Conservation (phyloP, 2,797 vertebrate species). For the Thamnophis elegans region DNA sequence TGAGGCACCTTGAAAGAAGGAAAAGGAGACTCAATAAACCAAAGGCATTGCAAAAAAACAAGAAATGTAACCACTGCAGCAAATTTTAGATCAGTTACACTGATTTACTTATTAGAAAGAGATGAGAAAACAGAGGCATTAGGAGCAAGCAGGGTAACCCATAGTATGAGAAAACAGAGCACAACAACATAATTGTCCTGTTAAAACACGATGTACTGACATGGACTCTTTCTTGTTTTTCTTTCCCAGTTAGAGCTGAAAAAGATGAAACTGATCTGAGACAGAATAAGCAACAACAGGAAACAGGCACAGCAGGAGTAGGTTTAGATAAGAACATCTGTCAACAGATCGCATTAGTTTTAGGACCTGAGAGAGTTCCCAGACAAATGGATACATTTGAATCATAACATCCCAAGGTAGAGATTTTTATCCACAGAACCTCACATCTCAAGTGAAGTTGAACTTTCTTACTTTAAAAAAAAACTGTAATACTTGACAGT, state of each 20-base stretch:
- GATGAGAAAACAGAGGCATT: neutral
- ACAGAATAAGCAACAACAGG: neutral
- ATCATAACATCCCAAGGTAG: neutral
- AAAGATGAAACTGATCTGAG: neutral
- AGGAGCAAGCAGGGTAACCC: neutral
- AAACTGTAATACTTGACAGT: neutral
- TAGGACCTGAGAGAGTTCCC: neutral
- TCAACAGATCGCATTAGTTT: neutral
- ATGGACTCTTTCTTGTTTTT: neutral
- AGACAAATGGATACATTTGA: neutral
- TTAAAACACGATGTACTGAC: neutral
- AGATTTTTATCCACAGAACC: neutral
- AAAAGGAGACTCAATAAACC: constrained; percentile 12
- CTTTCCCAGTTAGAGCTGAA: neutral
- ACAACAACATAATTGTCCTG: neutral
- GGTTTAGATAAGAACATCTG: neutral
- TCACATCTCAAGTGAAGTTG: neutral
- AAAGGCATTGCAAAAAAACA: neutral
- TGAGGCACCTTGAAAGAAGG: constrained; percentile 68
- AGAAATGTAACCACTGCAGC: neutral
- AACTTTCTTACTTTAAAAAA: neutral
- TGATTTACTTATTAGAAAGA: fast-evolving
- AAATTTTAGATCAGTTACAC: neutral
- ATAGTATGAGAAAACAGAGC: neutral
- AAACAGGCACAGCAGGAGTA: neutral